These are phyloP conservation scores for Ammodytes dubius DNA, from an alignment of 2,113 vertebrate genomes.

Conservation along the genomic window DNA sequence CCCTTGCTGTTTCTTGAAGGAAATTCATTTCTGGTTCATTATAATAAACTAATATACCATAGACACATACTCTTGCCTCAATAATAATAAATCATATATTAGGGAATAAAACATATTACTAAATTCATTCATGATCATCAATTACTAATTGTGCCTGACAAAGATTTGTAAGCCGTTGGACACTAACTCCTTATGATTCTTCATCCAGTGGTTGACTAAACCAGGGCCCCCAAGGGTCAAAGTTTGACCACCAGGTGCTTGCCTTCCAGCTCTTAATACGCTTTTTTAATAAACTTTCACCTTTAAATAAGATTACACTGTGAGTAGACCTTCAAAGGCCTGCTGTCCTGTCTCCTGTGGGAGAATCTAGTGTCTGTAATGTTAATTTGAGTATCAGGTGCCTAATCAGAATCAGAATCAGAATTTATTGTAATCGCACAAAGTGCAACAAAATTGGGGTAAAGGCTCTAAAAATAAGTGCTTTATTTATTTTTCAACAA, in stretches of 20 bases:
- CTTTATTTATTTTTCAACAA: no score
- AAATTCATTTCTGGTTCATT: not conserved
- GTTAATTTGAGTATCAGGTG: not conserved
- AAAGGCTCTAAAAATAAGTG: no score
- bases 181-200: conserved; percentile 1
- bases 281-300: no score
- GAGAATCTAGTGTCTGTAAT: conserved; percentile 12
- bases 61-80: not conserved
- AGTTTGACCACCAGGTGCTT: conserved; percentile 14
- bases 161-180: not conserved
- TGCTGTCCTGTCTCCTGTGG: not conserved
- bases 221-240: not conserved
- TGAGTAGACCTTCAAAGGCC: conserved; percentile 3
- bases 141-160: not conserved
- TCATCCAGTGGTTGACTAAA: not conserved
- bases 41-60: not conserved
- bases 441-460: no score
- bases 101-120: not conserved
- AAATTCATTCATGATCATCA: not conserved
- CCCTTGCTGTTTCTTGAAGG: not conserved
- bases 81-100: not conserved
- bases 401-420: not conserved
- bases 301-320: conserved; percentile 10
- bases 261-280: not conserved
- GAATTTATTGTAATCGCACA: no score